Evolutionary conservation across 1,140 invertebrate species (phyloP).

Genomic region (Zaprionus tsacasi): DNA sequence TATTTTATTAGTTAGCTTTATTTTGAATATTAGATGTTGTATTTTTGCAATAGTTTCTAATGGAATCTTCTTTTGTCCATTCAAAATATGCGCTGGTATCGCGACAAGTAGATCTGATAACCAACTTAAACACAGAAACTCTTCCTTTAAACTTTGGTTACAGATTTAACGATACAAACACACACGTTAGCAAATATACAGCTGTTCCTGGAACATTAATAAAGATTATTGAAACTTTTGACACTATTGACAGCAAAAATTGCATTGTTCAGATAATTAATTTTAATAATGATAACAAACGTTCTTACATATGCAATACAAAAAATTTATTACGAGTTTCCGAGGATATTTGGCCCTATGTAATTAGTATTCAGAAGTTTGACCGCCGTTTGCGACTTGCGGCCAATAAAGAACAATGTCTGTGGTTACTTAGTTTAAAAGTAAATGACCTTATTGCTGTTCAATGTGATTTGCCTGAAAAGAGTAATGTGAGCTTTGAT

Average conservation of each 20-base stretch:
- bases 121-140: constrained; percentile 6
- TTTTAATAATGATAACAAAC: constrained; percentile 34
- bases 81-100: constrained; percentile 43
- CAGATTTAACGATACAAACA: neutral
- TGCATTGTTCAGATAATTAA: constrained; percentile 60
- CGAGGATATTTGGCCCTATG: constrained; percentile 84
- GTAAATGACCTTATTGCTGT: constrained; percentile 78
- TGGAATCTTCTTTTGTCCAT: constrained; percentile 35
- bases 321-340: constrained; percentile 39
- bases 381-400: constrained; percentile 85
- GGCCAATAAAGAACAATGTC: constrained; percentile 83
- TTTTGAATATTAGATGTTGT: constrained; percentile 37
- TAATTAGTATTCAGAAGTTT: constrained; percentile 84
- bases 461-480: constrained; percentile 72
- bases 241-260: constrained; percentile 31
- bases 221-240: constrained; percentile 44
- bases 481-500: constrained; percentile 42
- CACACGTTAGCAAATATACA: constrained; percentile 16
- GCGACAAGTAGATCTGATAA: constrained; percentile 30
- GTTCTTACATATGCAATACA: constrained; percentile 57
- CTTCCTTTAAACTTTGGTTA: constrained; percentile 14
- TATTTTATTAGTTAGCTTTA: constrained; percentile 44
- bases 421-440: constrained; percentile 80
- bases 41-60: constrained; percentile 32
- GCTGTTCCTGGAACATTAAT: constrained; percentile 50